Conservation (phyloP, 2,797 vertebrate genomes). For the Amniataba percoides region DNA sequence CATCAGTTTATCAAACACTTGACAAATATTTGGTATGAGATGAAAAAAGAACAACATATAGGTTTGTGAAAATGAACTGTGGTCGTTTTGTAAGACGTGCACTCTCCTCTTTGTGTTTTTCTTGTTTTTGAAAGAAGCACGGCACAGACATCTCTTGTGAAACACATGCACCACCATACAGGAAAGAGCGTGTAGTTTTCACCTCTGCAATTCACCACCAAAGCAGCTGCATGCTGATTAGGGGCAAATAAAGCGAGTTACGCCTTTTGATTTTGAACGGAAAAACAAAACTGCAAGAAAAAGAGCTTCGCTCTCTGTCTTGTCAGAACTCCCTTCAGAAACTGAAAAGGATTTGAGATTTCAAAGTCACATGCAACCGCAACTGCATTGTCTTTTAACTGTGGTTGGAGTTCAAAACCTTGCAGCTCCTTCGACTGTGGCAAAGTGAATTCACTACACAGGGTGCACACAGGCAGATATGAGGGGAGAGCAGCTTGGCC, state of each 20-base stretch:
- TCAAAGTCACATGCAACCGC: conserved; percentile 80
- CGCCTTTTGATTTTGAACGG: conserved; percentile 78
- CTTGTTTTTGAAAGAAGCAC: conserved; percentile 55
- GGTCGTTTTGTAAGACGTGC: conserved; percentile 64
- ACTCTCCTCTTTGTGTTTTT: conserved; percentile 37
- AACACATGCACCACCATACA: conserved; percentile 56
- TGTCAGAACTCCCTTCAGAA: conserved; percentile 75
- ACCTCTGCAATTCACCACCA: conserved; percentile 80
- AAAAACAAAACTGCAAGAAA: conserved; percentile 80
- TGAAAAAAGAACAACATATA: conserved; percentile 60
- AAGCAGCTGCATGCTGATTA: conserved; percentile 81
- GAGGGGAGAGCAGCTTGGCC: conserved; percentile 74
- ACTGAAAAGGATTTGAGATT: conserved; percentile 75
- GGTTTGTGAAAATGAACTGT: conserved; percentile 67
- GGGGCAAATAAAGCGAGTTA: conserved; percentile 79
- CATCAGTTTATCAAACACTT: conserved; percentile 68
- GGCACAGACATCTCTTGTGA: conserved; percentile 59
- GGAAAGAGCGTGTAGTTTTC: conserved; percentile 71
- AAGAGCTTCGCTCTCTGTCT: conserved; percentile 70
- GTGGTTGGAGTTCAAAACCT: conserved; percentile 83
- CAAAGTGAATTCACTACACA: conserved; percentile 70
- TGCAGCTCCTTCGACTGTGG: conserved; percentile 67
- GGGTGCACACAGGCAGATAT: conserved; percentile 67
- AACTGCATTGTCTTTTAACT: conserved; percentile 79
- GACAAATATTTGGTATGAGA: conserved; percentile 70